A percentile compares a stretch with the other conserved stretches of the same genome.
Evolutionary conservation across 2,888 invertebrate species (phyloP).

Genomic region (Napeogenes inachia): DNA sequence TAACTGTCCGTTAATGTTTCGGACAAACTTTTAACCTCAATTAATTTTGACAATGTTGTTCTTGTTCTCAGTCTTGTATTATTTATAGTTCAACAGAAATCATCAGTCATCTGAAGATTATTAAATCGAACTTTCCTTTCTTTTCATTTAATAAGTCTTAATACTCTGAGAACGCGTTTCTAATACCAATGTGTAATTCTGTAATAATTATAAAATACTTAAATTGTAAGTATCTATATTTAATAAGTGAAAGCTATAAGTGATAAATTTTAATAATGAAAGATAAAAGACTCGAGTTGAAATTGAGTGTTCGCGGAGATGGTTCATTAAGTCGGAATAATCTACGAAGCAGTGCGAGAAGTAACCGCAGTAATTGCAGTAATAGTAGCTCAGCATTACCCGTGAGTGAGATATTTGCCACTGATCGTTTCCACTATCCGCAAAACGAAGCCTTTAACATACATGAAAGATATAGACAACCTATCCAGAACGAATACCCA

Average conservation of each 20-base stretch:
- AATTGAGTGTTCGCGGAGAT: constrained; percentile 69
- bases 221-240: background rate
- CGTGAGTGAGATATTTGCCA: constrained; percentile 67
- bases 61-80: constrained; percentile 59
- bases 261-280: constrained; percentile 52
- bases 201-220: constrained; percentile 3
- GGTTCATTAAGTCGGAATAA: constrained; percentile 64
- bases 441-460: constrained; percentile 64
- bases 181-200: constrained; percentile 13
- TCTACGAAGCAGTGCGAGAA: constrained; percentile 61
- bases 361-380: constrained; percentile 60
- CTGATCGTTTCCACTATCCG: constrained; percentile 61
- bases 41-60: constrained; percentile 56
- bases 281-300: constrained; percentile 71
- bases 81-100: constrained; percentile 57
- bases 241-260: constrained; percentile 27
- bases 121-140: constrained; percentile 58
- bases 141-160: constrained; percentile 30
- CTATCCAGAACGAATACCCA: constrained; percentile 59
- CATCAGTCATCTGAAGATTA: constrained; percentile 63
- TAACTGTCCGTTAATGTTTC: constrained; percentile 55
- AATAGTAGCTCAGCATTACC: constrained; percentile 55
- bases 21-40: constrained; percentile 61
- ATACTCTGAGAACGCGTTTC: constrained; percentile 9
- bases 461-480: constrained; percentile 59